Evolutionary conservation across 1,140 invertebrate species (phyloP), one percentile per base, ranked within the genome.

Genomic region (Anastrepha ludens): DNA sequence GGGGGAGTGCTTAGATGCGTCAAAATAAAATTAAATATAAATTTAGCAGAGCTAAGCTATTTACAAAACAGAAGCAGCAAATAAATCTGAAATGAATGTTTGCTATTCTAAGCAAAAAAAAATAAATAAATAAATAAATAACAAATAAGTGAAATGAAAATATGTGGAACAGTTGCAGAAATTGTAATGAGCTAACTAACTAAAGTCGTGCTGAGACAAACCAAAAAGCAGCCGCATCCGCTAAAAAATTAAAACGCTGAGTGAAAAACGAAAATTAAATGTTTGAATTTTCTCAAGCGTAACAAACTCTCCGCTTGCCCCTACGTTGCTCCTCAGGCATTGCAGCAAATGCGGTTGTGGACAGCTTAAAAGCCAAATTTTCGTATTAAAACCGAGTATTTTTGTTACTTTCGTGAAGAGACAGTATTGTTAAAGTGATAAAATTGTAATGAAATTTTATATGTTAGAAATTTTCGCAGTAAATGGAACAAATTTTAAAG

Each of bases 271-370:
- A 47, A 74, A 74, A 74, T 47, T 74, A 74, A 44, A 74, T 74
- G 44, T 39, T 74, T 74, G 39, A 74, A 47, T 74, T 74, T 41
- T 74, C 41, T 74, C 67, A 47, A 74, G 67, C 67, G 67, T 74
- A 74, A 44, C 67, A 9, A 74, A 74, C 44, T 74, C 41, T 55
- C 3, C 67, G 3, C 4, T 17, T 15, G 64, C 60, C 50, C 50
- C 50, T 55, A 8, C 50, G 50, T 55, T 11, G 50, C 50, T 55
- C 15, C 17, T 13, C 67, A 41, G 11, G 39, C 64, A 20, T 15
- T 44, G 67, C 15, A 39, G 67, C 67, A 11, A 13, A 67, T 67
- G 65, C 29, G 29, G 65, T 29, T 17, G 67, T 47, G 67, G 67
- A 13, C 41, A 44, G 67, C 41, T 39, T 47, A 44, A 74, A 44